phyloP scores from a whole-genome alignment of 64 coral and sea anemone species.

The Montipora efflorescens region DNA sequence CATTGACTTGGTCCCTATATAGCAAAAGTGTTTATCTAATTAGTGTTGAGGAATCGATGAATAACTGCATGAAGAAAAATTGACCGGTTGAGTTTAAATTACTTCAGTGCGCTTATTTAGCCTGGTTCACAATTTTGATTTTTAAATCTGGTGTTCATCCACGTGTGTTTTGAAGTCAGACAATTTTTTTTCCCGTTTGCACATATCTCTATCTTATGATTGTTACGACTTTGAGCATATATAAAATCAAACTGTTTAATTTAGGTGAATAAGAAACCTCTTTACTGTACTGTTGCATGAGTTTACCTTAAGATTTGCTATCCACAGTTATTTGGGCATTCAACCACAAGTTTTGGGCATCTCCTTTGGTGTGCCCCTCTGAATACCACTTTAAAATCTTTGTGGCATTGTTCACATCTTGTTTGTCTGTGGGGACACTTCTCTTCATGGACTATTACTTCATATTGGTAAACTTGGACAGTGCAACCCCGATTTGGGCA shows the following conservation, averaged over 20 bases:
- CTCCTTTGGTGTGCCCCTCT: background rate
- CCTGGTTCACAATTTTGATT: too few relatives aligned
- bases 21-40: background rate
- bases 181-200: too few relatives aligned
- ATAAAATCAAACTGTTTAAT: too few relatives aligned
- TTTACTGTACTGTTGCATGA: too few relatives aligned
- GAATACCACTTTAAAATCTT: background rate
- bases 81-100: background rate
- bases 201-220: too few relatives aligned
- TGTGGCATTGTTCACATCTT: background rate
- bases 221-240: too few relatives aligned
- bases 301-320: background rate
- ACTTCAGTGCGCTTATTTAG: background rate
- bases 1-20: constrained; percentile 7
- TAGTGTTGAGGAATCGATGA: background rate
- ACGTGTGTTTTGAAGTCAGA: too few relatives aligned
- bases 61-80: background rate
- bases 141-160: too few relatives aligned
- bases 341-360: background rate
- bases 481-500: background rate
- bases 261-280: background rate
- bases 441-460: background rate
- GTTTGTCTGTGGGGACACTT: background rate
- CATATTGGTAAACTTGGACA: background rate
- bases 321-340: constrained; percentile 5